Conservation (phyloP, 2,888 invertebrate species). For the Meiosimyza platycephala region DNA sequence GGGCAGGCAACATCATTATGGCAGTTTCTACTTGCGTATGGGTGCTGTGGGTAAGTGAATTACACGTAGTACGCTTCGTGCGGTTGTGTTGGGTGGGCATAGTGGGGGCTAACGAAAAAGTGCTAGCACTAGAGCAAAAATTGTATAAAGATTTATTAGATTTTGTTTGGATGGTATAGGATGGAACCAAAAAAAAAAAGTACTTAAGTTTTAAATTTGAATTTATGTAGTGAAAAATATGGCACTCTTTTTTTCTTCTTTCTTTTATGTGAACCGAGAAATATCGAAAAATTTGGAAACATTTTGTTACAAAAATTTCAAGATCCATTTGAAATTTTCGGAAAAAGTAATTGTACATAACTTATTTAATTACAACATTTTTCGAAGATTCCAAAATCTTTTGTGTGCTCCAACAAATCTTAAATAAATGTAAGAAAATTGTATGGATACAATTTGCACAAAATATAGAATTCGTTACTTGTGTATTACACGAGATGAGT, state of each 20-base stretch:
- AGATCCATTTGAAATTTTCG: background rate
- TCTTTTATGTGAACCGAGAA: background rate
- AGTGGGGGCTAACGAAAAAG: too few relatives aligned
- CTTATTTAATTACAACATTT: too few relatives aligned
- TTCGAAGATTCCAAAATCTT: too few relatives aligned
- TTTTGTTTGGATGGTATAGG: background rate
- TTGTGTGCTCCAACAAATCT: too few relatives aligned
- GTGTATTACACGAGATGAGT: background rate
- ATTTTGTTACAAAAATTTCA: background rate
- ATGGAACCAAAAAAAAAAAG: background rate
- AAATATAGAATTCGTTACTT: background rate
- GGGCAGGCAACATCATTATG: constrained; percentile 81
- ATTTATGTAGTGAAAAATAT: constrained; percentile 33
- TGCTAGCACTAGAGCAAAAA: background rate
- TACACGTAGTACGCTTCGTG: background rate
- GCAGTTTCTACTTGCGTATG: constrained; percentile 92
- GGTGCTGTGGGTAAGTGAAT: constrained; percentile 84
- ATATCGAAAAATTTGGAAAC: too few relatives aligned
- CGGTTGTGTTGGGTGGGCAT: background rate
- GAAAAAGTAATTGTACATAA: too few relatives aligned
- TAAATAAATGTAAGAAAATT: background rate
- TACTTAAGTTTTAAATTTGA: constrained; percentile 32
- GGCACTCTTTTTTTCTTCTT: background rate
- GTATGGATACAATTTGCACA: background rate
- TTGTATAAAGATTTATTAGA: constrained; percentile 42